A percentile compares a stretch with the other conserved stretches of the same genome.
phyloP scores from a whole-genome alignment of 2,113 vertebrate species.

The Peromyscus californicus region DNA sequence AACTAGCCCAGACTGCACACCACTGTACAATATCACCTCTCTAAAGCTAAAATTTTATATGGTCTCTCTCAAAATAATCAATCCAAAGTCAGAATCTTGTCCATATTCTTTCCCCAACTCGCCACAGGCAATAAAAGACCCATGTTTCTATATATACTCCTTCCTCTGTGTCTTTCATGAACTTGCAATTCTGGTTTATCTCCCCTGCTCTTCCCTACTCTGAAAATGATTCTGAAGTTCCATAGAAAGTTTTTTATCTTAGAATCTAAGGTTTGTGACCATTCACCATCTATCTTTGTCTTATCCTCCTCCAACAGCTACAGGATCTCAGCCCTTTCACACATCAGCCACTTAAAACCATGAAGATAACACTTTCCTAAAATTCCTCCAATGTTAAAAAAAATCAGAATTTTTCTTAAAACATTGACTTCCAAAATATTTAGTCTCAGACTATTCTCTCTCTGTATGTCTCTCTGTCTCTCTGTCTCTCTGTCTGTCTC shows the following conservation, averaged over 20 bases:
- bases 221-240: conserved; percentile 21
- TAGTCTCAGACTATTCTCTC: not conserved
- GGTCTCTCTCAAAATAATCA: conserved; percentile 39
- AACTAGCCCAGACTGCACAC: not conserved
- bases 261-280: conserved; percentile 10
- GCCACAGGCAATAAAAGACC: not conserved
- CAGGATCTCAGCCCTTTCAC: not conserved
- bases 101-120: conserved; percentile 48
- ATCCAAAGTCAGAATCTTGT: not conserved
- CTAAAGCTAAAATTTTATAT: not conserved
- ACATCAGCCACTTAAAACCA: conserved; percentile 44
- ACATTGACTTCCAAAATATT: conserved; percentile 33
- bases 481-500: too few relatives aligned
- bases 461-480: not conserved
- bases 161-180: not conserved
- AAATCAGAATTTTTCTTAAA: conserved; percentile 52
- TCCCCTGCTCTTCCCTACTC: not conserved
- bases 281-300: not conserved
- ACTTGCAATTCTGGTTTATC: conserved; percentile 14
- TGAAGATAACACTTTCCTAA: conserved; percentile 37
- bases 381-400: conserved; percentile 40
- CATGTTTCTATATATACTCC: not conserved
- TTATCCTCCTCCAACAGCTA: not conserved
- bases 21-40: not conserved
- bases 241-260: not conserved